Conservation (phyloP, 1,140 invertebrate species). For the Elysia chlorotica region DNA sequence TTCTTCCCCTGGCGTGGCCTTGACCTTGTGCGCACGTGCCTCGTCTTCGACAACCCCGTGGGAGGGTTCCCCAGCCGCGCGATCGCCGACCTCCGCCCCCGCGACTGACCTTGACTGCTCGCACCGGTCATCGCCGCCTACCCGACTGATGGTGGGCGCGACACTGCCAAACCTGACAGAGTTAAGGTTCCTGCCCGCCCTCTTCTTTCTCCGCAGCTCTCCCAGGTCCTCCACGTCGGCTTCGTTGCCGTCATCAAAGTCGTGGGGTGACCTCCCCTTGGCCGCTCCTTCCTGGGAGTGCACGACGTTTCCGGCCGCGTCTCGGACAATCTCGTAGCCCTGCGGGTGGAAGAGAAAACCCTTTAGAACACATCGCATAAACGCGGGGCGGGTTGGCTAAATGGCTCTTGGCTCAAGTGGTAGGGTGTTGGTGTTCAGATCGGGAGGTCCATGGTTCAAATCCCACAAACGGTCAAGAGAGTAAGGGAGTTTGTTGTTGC, state of each 20-base stretch:
- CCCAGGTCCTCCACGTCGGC: conserved; percentile 48
- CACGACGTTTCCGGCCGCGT: conserved; percentile 16
- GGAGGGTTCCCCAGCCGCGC: conserved; percentile 13
- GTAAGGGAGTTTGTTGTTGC: background rate
- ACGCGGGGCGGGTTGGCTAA: background rate
- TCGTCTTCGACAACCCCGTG: conserved; percentile 18
- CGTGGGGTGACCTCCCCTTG: conserved; percentile 18
- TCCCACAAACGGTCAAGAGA: background rate
- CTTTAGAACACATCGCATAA: background rate
- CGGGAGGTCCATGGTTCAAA: background rate
- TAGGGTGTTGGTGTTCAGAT: background rate
- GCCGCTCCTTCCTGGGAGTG: conserved; percentile 1
- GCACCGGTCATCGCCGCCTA: background rate
- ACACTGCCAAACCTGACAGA: conserved; percentile 5
- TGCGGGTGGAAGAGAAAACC: background rate
- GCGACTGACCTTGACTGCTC: background rate
- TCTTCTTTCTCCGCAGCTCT: conserved; percentile 12
- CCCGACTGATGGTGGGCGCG: background rate
- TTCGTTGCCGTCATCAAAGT: conserved; percentile 49
- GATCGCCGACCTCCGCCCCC: conserved; percentile 5
- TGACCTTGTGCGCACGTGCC: conserved; percentile 14
- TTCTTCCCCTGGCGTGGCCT: background rate
- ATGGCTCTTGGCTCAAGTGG: background rate
- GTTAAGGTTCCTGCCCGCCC: background rate
- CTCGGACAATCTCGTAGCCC: conserved; percentile 39